Evolutionary conservation across 2,113 vertebrate species (phyloP), one percentile per base, ranked within the genome.

Genomic region (Anseranas semipalmata): DNA sequence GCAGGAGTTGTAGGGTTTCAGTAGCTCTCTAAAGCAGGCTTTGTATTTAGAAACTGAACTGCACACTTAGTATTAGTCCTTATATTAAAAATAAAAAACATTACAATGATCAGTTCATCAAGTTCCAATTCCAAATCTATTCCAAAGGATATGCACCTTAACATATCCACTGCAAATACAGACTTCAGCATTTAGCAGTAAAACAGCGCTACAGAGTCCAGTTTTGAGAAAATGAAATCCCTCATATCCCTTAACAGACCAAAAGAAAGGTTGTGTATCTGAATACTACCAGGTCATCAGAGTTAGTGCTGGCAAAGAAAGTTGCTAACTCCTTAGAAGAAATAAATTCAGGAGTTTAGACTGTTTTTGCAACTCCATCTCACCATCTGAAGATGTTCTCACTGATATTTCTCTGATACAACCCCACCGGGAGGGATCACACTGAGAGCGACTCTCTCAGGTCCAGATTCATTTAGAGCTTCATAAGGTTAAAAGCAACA

Each of bases 341-440:
- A 87, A 87, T 63, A 13, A 18, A 71, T 63, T 72, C 48, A 63
- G 16, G 52, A 8, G 11, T 45, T 60, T 6, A 46, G 15, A 11
- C 22, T 76, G 2, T 43, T 75, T 66, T 66, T 87, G 30, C 18
- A 87, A 60, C 25, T 66, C 21, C 15, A 5, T 62, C 53, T 58
- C 53, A n/a, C 9, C 46, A 37, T 45, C 20, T 53, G 32, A 68
- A 87, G 66, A 12, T 11, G 12, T 25, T 37, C 8, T 56, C 11
- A 7, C 25, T 94, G 33, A 52, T 12, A 16, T 7, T 10, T 43
- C 32, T 33, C 37, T 63, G 73, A 78, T 39, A 75, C 13, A 73
- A 8, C 7, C 7, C 8, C 53, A 11, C 14, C 1, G 0, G n/a
- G 16, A 41, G 0, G n/a, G 16, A 41, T 1, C 0, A 0, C 24